Base-by-base conservation (phyloP, 2,888 invertebrate genomes). In the Galerucella pusilla region DNA sequence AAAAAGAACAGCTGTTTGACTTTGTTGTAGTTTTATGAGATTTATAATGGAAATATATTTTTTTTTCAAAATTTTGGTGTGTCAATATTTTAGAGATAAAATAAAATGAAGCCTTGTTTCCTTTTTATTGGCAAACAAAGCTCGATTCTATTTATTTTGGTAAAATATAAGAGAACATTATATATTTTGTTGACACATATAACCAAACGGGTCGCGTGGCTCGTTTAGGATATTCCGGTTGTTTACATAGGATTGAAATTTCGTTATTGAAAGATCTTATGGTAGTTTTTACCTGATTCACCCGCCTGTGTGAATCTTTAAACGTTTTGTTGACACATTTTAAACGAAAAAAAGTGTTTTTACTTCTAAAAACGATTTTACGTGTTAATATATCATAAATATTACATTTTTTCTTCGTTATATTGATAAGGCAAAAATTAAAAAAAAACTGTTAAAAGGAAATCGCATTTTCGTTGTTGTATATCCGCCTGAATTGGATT, bases 41-140 rank as follows among this genome's bases (percentile, higher is more conserved):
- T 49, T 42, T 49, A 49, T 49, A 12, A 49, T 49, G 49, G 14
- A 14, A 14, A 49, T 49, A 49, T 14, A 14, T 49, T 14, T 49
- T 12, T 12, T 49, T 49, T 3, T 12, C 12, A 11, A 69, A 69
- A 61, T 69, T 60, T 69, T 69, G 6, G 16, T 69, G 25, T 10
- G 59, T 57, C 59, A 57, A 68, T 57, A 57, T 57, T 28, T 28
- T 28, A 14, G 52, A n/a, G 14, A 14, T 49, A 69, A 75, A 73
- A 73, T 73, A 69, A 70, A 73, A 65, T 69, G 20, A 60, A 69
- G 59, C 20, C 25, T 59, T 75, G 75, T 75, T 72, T 72, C 73
- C 75, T 75, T 73, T 75, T 72, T 73, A 75, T 75, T 67, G 73
- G 75, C 67, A 75, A 75, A 75, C 75, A 75, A 73, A 52, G 49